phyloP scores from a whole-genome alignment of 2,888 invertebrate genomes.

The Drosophila aldrichi region DNA sequence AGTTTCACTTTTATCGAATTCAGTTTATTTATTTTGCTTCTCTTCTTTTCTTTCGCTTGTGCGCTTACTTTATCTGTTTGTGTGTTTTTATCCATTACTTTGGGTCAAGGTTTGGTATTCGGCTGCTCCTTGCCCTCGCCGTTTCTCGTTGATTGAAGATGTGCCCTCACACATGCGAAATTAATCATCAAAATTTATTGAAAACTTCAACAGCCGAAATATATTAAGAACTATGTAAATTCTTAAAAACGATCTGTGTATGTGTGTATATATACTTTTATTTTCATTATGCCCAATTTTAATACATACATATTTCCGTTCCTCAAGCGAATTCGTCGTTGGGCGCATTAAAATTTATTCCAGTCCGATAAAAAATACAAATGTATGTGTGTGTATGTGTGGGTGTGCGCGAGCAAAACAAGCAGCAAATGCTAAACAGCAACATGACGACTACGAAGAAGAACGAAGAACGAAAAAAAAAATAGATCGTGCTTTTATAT shows the following conservation, averaged over 20 bases:
- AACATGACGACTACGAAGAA: conserved; percentile 13
- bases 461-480: conserved; percentile 33
- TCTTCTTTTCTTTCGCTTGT: conserved; percentile 26
- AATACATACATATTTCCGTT: conserved; percentile 66
- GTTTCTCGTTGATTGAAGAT: conserved; percentile 26
- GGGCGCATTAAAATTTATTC: conserved; percentile 68
- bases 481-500: conserved; percentile 64
- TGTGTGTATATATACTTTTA: conserved; percentile 27
- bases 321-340: conserved; percentile 50
- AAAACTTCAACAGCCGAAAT: conserved; percentile 28
- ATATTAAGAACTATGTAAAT: conserved; percentile 11
- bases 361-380: conserved; percentile 51
- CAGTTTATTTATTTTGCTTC: conserved; percentile 29
- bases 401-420: conserved; percentile 30
- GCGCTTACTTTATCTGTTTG: conserved; percentile 42
- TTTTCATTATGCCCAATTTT: conserved; percentile 64
- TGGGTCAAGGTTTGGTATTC: conserved; percentile 64
- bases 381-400: conserved; percentile 5
- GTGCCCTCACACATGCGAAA: conserved; percentile 26
- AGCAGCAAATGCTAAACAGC: conserved; percentile 28
- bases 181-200: conserved; percentile 46
- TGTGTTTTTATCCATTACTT: conserved; percentile 55
- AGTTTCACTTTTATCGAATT: conserved; percentile 69
- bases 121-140: conserved; percentile 20
- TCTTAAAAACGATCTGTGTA: not conserved